Conservation (phyloP, 1,140 invertebrate genomes). For the Maniola jurtina region DNA sequence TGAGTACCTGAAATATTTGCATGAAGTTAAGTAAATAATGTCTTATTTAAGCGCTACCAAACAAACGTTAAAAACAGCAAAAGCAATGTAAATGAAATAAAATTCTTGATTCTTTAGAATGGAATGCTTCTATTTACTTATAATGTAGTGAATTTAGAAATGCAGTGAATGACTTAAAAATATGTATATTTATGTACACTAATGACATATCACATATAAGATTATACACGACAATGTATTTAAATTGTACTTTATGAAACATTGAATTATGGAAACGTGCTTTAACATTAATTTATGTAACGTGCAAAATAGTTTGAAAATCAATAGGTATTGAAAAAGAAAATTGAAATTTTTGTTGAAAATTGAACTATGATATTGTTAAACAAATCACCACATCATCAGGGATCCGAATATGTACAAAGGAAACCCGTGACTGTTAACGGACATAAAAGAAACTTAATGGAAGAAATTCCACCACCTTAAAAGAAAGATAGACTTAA, state of each 20-base stretch:
- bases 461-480: constrained; percentile 70
- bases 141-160: background rate
- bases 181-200: constrained; percentile 2
- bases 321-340: constrained; percentile 1
- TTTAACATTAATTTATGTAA: background rate
- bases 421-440: constrained; percentile 56
- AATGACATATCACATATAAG: background rate
- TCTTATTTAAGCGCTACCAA: background rate
- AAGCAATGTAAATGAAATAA: constrained; percentile 12
- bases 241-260: background rate
- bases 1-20: constrained; percentile 84
- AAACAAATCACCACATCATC: constrained; percentile 45
- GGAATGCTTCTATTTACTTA: background rate
- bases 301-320: background rate
- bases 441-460: constrained; percentile 55
- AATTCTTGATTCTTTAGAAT: background rate
- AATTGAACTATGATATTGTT: constrained; percentile 37
- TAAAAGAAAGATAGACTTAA: constrained; percentile 62
- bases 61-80: constrained; percentile 11
- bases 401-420: constrained; percentile 53
- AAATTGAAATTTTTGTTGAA: constrained; percentile 6
- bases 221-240: background rate
- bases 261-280: background rate
- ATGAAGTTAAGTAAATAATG: background rate
- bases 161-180: constrained; percentile 4